Percentiles rank a stretch among this genome's conserved stretches.
Evolutionary conservation across 2,888 invertebrate species (phyloP).

Genomic region (Limnephilus auricula): DNA sequence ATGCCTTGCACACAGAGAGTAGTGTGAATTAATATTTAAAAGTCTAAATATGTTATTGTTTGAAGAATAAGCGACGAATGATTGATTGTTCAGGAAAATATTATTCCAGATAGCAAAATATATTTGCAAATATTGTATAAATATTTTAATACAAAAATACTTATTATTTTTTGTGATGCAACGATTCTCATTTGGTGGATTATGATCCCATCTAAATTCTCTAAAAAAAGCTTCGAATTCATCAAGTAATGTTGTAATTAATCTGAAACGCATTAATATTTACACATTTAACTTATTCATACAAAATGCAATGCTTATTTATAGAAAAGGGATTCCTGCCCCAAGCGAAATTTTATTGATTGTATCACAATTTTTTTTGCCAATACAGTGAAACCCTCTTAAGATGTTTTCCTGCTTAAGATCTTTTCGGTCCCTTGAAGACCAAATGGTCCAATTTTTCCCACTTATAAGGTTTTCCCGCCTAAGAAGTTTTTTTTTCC

Average conservation of each 20-base stretch:
- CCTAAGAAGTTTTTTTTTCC: too few relatives aligned
- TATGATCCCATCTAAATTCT: background rate
- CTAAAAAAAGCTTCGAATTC: background rate
- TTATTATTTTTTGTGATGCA: background rate
- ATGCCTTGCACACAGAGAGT: conserved; percentile 27
- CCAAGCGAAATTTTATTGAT: too few relatives aligned
- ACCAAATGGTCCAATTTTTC: too few relatives aligned
- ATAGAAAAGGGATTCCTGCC: too few relatives aligned
- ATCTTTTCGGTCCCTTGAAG: too few relatives aligned
- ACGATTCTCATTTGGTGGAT: background rate
- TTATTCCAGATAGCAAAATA: background rate
- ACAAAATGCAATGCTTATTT: too few relatives aligned
- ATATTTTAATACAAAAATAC: conserved; percentile 9
- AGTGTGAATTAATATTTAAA: conserved; percentile 44
- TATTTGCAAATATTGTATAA: background rate
- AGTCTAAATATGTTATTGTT: conserved; percentile 44
- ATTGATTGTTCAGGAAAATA: conserved; percentile 38
- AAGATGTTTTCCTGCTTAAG: too few relatives aligned
- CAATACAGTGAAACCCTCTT: too few relatives aligned
- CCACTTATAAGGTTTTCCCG: too few relatives aligned
- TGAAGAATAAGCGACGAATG: conserved; percentile 48
- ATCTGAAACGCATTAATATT: background rate
- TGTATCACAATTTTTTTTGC: background rate
- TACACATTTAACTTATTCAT: too few relatives aligned
- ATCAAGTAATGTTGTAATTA: background rate